phyloP scores from a whole-genome alignment of 2,888 invertebrate species.

The Mellilla xanthometata region DNA sequence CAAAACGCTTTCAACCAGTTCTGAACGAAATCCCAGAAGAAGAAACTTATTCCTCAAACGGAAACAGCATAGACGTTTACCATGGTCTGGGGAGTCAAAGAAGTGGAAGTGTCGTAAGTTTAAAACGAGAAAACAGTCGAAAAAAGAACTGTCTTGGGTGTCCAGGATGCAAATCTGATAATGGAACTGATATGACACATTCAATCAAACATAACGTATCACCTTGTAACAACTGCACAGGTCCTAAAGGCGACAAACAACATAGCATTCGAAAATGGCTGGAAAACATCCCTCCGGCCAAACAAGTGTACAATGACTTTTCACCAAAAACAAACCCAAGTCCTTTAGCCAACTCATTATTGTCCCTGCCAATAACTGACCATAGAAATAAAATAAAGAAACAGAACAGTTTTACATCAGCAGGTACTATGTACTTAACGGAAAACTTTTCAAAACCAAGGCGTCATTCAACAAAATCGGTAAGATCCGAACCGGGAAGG shows the following conservation, averaged over 20 bases:
- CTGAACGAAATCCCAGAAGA: constrained; percentile 92
- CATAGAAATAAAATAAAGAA: constrained; percentile 54
- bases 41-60: constrained; percentile 77
- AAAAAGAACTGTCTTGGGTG: constrained; percentile 85
- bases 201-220: constrained; percentile 68
- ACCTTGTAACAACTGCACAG: constrained; percentile 79
- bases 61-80: constrained; percentile 73
- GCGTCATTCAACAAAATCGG: constrained; percentile 61
- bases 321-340: constrained; percentile 46
- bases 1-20: constrained; percentile 90
- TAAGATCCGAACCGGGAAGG: constrained; percentile 68
- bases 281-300: constrained; percentile 85
- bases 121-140: constrained; percentile 84
- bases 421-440: constrained; percentile 47
- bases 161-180: constrained; percentile 82
- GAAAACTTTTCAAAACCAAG: constrained; percentile 53
- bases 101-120: constrained; percentile 79
- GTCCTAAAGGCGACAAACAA: constrained; percentile 86
- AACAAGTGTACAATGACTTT: constrained; percentile 58
- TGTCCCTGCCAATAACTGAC: constrained; percentile 57
- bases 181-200: constrained; percentile 53
- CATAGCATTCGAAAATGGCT: constrained; percentile 89
- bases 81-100: constrained; percentile 76
- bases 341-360: constrained; percentile 56
- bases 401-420: constrained; percentile 63